Conservation (phyloP, 2,888 invertebrate genomes). For the Drosophila melanosoma region DNA sequence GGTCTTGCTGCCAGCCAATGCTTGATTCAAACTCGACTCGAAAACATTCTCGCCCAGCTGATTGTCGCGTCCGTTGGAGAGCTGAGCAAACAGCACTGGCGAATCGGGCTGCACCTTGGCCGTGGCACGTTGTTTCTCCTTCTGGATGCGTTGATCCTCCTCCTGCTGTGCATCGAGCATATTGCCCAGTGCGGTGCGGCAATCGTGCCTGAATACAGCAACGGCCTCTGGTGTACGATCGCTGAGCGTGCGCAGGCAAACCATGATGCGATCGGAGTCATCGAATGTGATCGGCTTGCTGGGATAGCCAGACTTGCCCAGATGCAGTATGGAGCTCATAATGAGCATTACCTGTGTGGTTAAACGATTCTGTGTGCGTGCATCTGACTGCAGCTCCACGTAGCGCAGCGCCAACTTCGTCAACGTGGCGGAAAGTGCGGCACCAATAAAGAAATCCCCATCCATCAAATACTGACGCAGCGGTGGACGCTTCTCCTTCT, state of each 20-base stretch:
- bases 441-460: conserved; percentile 98
- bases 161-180: conserved; percentile 93
- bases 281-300: conserved; percentile 96
- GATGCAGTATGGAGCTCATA: conserved; percentile 93
- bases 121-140: conserved; percentile 89
- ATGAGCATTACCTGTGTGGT: conserved; percentile 94
- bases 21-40: conserved; percentile 96
- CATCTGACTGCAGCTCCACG: conserved; percentile 85
- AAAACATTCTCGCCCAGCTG: conserved; percentile 91
- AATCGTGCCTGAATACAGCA: conserved; percentile 90
- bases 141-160: conserved; percentile 85
- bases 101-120: conserved; percentile 93
- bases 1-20: conserved; percentile 89
- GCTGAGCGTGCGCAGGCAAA: conserved; percentile 91
- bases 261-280: conserved; percentile 94
- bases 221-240: conserved; percentile 89
- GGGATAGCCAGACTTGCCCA: conserved; percentile 91
- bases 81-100: conserved; percentile 92
- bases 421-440: conserved; percentile 95
- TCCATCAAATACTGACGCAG: conserved; percentile 95
- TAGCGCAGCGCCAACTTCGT: conserved; percentile 94
- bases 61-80: conserved; percentile 88
- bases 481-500: conserved; percentile 91
- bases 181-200: conserved; percentile 91
- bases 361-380: conserved; percentile 86